These are phyloP conservation scores for Eptesicus fuscus DNA, from an alignment of 2,113 vertebrate genomes.

Conservation along the genomic window DNA sequence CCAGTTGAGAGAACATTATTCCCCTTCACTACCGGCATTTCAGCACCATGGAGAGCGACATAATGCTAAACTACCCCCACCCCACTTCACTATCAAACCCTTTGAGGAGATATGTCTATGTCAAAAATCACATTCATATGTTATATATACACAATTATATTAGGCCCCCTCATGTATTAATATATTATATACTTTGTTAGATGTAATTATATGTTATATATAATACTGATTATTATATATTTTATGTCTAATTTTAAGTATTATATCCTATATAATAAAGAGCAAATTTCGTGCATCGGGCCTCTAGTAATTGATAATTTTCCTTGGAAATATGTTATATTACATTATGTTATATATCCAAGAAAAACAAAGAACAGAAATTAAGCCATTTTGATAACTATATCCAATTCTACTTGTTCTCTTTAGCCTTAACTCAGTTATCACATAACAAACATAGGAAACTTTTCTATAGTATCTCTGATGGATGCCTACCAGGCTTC, in stretches of 20 bases:
- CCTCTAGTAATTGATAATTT: background rate
- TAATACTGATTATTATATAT: background rate
- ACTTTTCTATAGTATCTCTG: background rate
- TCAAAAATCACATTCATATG: background rate
- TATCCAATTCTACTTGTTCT: background rate
- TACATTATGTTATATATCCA: background rate
- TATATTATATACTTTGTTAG: background rate
- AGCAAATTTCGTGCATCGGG: no score
- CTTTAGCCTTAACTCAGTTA: background rate
- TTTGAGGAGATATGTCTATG: background rate
- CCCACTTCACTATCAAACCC: background rate
- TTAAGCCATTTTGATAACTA: background rate
- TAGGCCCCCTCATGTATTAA: background rate
- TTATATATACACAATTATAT: background rate
- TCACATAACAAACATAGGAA: background rate
- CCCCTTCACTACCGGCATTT: background rate
- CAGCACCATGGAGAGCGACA: conserved; percentile 68
- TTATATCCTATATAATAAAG: no score
- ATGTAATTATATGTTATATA: background rate
- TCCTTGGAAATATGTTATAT: background rate
- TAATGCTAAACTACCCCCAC: fast-evolving
- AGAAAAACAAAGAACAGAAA: background rate
- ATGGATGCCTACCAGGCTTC: background rate
- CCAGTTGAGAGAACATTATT: background rate
- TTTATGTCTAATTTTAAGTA: no score